Base-by-base conservation (phyloP, 2,797 vertebrate genomes). In the Dendrocincla fuliginosa region DNA sequence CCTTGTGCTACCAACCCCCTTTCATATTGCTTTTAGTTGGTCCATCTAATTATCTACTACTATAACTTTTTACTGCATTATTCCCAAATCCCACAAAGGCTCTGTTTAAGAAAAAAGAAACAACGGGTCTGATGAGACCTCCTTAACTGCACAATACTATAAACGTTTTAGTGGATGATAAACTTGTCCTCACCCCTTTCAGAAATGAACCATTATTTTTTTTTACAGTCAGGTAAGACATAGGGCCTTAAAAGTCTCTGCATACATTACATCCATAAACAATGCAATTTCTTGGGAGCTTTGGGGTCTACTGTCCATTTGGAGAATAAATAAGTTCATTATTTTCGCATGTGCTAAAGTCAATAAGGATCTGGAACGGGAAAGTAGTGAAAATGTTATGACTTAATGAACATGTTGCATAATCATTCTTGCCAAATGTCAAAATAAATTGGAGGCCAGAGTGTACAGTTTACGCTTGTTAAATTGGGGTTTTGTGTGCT, bases 31-130 rank as follows among this genome's bases (percentile, higher is more conserved):
- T 96, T 94, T 95, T 96, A 90, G 85, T 81, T 97, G 90, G 97
- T 77, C 97, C 96, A 95, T 94, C 95, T 97, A 97, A 98, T 98
- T 97, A 97, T 95, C 97, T 96, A 85, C 92, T 95, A 91, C 84
- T 68, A 30, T 87, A 59, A 85, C 70, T 94, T 84, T 80, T 96
- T 91, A 80, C 93, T 96, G 75, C 74, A 81, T 97, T 95, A 96
- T 97, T 97, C 95, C 95, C 18, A 75, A 97, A 83, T 71, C 57
- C 60, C 78, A 71, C 81, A 87, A 67, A 92, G 50, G 87, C 82
- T 97, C 84, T 89, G 61, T 83, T 97, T 95, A 87, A 95, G 57
- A 55, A 95, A 95, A 91, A 90, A 68, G 59, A 95, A 97, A 84
- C 90, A 67, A 89, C 39, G 64, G 79, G 33, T 94, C 81, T 94